Evolutionary conservation across 2,113 vertebrate species (phyloP), one percentile per base, ranked within the genome.

Genomic region (Myrmecophaga tridactyla): DNA sequence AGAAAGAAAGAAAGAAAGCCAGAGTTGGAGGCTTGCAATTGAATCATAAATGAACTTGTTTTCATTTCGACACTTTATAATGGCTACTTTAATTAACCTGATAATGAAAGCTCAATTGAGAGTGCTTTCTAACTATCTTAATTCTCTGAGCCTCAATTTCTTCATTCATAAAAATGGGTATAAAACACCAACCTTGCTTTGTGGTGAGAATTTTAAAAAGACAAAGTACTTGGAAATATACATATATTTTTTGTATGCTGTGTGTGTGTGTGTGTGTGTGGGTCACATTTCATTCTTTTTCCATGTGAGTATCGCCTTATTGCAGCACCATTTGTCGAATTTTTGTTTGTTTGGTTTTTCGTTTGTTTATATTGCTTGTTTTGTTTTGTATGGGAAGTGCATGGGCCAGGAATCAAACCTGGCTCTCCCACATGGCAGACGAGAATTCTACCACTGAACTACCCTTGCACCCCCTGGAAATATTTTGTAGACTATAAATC

Each of bases 171-270:
- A 82, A 93, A 62, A 82, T 39, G 34, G 11, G 43, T 20, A 69
- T 48, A 76, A 67, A 93, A 8, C 65, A 34, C 20, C 29, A 29
- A 21, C 25, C 6, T 56, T 70, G 34, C 76, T 43, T 62, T 76
- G n/a, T 39, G n/a, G 27, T 67, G 17, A 90, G 86, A 86, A 34
- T 51, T 51, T 53, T 89, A 84, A 93, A 31, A 89, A 91, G 77
- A 73, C 34, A 43, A 41, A 48, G 21, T 31, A 58, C 7, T 73
- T 20, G 39, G 27, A 92, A 86, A 70, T 65, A 58, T 20, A n/a
- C n/a, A n/a, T n/a, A n/a, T n/a, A n/a, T n/a, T n/a, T n/a, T n/a
- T n/a, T n/a, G n/a, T n/a, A n/a, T n/a, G n/a, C n/a, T n/a, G n/a
- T n/a, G n/a, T n/a, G n/a, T n/a, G n/a, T n/a, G n/a, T n/a, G n/a